A percentile compares a stretch with the other conserved stretches of the same genome.
These are phyloP conservation scores for Anarrhichthys ocellatus DNA, from an alignment of 2,113 vertebrate species.

Conservation along the genomic window DNA sequence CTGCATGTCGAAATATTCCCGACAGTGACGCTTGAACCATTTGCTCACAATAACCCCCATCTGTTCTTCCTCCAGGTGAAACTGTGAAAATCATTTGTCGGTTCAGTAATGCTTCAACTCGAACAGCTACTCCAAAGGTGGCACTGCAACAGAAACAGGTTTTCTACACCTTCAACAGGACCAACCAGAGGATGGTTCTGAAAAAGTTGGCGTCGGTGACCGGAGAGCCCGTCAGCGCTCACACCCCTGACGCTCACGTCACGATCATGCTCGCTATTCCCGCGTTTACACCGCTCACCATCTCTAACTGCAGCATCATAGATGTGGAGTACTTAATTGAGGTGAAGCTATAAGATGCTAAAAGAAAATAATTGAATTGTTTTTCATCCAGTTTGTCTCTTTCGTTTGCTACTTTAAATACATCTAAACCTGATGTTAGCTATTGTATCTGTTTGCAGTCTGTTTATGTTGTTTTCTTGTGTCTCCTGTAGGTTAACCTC, in stretches of 20 bases:
- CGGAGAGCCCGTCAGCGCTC: not conserved
- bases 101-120: slow-evolving; percentile 60
- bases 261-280: slow-evolving; percentile 61
- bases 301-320: slow-evolving; percentile 73
- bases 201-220: not conserved
- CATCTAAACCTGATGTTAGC: not conserved
- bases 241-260: slow-evolving; percentile 7
- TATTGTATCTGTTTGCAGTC: not conserved
- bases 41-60: not conserved
- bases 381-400: slow-evolving; percentile 4
- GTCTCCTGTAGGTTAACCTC: slow-evolving; percentile 52
- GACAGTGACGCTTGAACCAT: not conserved
- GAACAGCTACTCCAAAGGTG: slow-evolving; percentile 33
- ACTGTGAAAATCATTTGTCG: slow-evolving; percentile 54
- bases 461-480: not conserved
- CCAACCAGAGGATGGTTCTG: fast-evolving
- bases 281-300: not conserved
- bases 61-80: slow-evolving; percentile 58
- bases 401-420: not conserved
- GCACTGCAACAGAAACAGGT: slow-evolving; percentile 58
- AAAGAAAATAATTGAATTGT: not conserved
- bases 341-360: slow-evolving; percentile 15
- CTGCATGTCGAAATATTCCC: not conserved
- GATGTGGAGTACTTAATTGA: slow-evolving; percentile 47
- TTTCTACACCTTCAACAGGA: slow-evolving; percentile 13